A percentile compares a stretch with the other conserved stretches of the same genome.
Conservation (phyloP, 2,113 vertebrate species). For the Muntiacus reevesi region DNA sequence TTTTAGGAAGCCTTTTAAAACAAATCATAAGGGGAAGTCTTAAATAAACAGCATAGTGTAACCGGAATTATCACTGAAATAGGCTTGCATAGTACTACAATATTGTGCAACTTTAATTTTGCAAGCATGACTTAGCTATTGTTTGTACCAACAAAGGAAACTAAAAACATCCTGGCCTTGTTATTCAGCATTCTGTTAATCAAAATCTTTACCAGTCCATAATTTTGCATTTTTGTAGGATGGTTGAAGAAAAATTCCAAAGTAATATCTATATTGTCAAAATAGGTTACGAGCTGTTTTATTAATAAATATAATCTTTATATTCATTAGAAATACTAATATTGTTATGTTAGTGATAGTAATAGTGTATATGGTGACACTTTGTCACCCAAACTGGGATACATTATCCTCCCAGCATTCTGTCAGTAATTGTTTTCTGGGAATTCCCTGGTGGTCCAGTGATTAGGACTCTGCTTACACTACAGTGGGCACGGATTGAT, state of each 20-base stretch:
- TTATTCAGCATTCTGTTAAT: constrained; percentile 40
- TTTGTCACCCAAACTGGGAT: not conserved
- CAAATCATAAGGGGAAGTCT: constrained; percentile 52
- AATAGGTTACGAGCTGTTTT: not conserved
- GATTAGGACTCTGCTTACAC: not conserved
- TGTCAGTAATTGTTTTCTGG: not conserved
- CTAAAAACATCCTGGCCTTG: constrained; percentile 30
- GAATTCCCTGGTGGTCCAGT: not conserved
- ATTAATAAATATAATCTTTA: constrained; percentile 3
- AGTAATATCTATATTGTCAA: not conserved
- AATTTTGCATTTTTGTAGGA: constrained; percentile 9
- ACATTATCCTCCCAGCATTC: not conserved
- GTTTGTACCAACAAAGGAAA: constrained; percentile 44
- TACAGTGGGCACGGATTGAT: not conserved
- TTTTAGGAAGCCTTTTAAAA: constrained; percentile 19
- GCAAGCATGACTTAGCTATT: constrained; percentile 61
- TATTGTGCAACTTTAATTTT: constrained; percentile 63
- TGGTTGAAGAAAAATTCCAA: constrained; percentile 18
- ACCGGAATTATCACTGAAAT: constrained; percentile 51
- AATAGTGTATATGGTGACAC: not conserved
- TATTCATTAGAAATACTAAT: constrained; percentile 22
- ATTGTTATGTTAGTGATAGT: constrained; percentile 12
- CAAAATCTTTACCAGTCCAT: not conserved
- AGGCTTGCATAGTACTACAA: constrained; percentile 22
- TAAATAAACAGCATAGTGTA: constrained; percentile 46